Conservation (phyloP, 2,888 invertebrate genomes). For the Linnaemya tessellans region DNA sequence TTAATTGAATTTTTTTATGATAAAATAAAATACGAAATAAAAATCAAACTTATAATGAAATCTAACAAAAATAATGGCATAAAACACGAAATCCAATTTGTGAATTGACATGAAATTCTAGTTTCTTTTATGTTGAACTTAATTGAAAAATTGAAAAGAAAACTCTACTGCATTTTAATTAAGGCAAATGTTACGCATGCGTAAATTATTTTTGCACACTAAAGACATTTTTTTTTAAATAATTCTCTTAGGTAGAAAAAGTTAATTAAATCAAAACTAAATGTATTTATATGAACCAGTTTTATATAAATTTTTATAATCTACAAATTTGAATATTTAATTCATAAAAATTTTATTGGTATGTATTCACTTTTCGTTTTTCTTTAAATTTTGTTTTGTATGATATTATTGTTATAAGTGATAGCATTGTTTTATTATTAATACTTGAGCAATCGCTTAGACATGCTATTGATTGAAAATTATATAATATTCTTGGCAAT, state of each 20-base stretch:
- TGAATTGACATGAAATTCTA: slow-evolving; percentile 54
- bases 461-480: slow-evolving; percentile 4
- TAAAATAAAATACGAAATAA: slow-evolving; percentile 27
- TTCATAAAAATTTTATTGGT: background rate
- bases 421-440: slow-evolving; percentile 13
- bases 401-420: slow-evolving; percentile 1
- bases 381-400: background rate
- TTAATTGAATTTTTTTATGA: slow-evolving; percentile 53
- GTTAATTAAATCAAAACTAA: background rate
- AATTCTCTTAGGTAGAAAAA: background rate
- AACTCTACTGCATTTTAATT: slow-evolving; percentile 16
- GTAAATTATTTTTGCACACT: slow-evolving; percentile 34
- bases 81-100: slow-evolving; percentile 59
- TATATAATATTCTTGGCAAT: background rate
- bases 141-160: slow-evolving; percentile 31
- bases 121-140: slow-evolving; percentile 11
- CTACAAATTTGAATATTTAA: background rate
- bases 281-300: background rate
- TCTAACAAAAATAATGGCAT: slow-evolving; percentile 35
- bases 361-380: slow-evolving; percentile 16
- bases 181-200: slow-evolving; percentile 53
- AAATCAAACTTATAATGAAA: slow-evolving; percentile 42
- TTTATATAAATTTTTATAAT: background rate
- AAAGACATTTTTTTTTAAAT: background rate
- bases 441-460: slow-evolving; percentile 5